Evolutionary conservation across 2,888 invertebrate species (phyloP).

Genomic region (Eretmocerus hayati): DNA sequence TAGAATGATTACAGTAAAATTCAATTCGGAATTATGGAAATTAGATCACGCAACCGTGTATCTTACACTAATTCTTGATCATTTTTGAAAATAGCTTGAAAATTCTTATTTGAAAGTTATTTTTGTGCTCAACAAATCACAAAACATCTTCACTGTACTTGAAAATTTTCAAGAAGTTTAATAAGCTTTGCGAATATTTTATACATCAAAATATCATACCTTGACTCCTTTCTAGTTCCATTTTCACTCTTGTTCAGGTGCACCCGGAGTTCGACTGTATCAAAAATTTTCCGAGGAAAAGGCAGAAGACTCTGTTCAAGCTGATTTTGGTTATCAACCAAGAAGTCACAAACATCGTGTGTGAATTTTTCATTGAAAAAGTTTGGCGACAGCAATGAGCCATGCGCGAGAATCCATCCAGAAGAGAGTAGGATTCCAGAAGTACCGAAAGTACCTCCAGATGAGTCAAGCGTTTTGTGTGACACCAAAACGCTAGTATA

Average conservation of each 20-base stretch:
- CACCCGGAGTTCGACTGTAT: background rate
- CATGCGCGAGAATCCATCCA: conserved; percentile 15
- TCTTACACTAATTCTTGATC: too few relatives aligned
- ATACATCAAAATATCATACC: background rate
- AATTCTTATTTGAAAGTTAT: too few relatives aligned
- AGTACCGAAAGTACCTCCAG: background rate
- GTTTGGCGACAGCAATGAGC: conserved; percentile 3
- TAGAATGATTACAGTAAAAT: too few relatives aligned
- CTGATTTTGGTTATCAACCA: background rate
- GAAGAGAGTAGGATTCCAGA: conserved; percentile 8
- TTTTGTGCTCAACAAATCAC: too few relatives aligned
- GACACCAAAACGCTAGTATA: conserved; percentile 4
- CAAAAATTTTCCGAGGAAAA: background rate
- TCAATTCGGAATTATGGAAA: too few relatives aligned
- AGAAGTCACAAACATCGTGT: background rate
- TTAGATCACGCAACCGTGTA: too few relatives aligned
- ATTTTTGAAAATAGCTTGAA: too few relatives aligned
- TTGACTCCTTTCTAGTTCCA: too few relatives aligned
- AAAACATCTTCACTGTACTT: too few relatives aligned
- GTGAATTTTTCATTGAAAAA: background rate
- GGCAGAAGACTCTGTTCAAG: background rate
- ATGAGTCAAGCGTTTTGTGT: background rate
- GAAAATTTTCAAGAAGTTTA: too few relatives aligned
- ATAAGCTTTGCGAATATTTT: too few relatives aligned
- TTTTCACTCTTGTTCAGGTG: background rate